Base-by-base conservation (phyloP, 2,797 vertebrate species). In the Mormyrus hasselquistii region DNA sequence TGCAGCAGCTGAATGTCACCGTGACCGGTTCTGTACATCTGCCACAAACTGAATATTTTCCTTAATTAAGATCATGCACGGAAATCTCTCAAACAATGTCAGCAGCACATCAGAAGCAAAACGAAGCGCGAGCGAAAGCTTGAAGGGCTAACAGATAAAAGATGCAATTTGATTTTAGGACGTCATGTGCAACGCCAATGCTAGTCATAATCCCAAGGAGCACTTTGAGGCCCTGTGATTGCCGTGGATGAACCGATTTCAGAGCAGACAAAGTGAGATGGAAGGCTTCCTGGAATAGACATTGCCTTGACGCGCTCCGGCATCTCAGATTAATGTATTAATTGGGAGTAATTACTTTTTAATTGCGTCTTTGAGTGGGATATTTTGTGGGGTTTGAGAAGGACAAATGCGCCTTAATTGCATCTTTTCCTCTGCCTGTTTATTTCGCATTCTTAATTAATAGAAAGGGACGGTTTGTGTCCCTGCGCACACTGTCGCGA, bases 301-400 rank as follows among this genome's bases (percentile, higher is more conserved):
- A 85, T 38, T 22, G 88, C 84, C 88, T 83, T 65, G 88, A 86
- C 76, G 90, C 53, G 95, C 90, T 95, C 96, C 84, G 96, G 96
- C 96, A 95, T 95, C 96, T 96, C 94, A 95, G 93, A 96, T 96
- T 97, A 89, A 91, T 96, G 96, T 96, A 97, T 97, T 96, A 96
- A 97, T 97, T 97, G 96, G 96, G 96, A 93, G 96, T 95, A 97
- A 97, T 97, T 97, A 97, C 96, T 95, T 95, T 95, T 96, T 97
- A 97, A 97, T 97, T 97, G 96, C 96, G 95, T 97, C 96, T 97
- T 97, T 96, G 96, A 96, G 96, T 95, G 96, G 96, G 96, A 44
- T 79, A 65, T 96, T 96, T 97, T 90, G 96, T 96, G 95, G 96
- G 96, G 94, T 96, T 96, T 96, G 96, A 96, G 96, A 76, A 87